A percentile compares a stretch with the other conserved stretches of the same genome.
These are phyloP conservation scores for Sciaenops ocellatus DNA, from an alignment of 2,797 vertebrate species.

Conservation along the genomic window DNA sequence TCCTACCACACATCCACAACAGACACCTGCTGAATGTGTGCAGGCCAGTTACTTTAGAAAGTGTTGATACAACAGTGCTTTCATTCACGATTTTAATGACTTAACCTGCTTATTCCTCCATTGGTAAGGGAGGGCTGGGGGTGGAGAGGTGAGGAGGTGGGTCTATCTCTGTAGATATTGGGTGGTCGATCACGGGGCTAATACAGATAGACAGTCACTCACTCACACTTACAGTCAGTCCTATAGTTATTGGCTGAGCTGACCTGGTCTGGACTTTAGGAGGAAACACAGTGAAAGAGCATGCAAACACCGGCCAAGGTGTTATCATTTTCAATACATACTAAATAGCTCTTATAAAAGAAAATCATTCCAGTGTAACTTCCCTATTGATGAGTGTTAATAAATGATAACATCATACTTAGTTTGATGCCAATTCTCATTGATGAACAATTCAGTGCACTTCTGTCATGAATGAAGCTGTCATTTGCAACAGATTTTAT, in stretches of 20 bases:
- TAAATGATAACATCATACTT: conserved; percentile 3
- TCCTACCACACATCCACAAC: conserved; percentile 30
- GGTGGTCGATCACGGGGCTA: conserved; percentile 26
- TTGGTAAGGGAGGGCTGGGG: not conserved
- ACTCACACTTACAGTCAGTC: conserved; percentile 38
- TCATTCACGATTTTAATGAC: conserved; percentile 8
- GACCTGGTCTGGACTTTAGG: conserved; percentile 15
- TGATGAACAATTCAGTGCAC: conserved; percentile 23
- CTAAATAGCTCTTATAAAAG: not conserved
- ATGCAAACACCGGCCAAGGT: conserved; percentile 24
- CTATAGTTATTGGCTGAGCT: conserved; percentile 27
- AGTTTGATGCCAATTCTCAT: conserved; percentile 30
- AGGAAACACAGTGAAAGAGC: conserved; percentile 19
- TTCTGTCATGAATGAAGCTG: conserved; percentile 32
- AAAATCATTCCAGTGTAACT: not conserved
- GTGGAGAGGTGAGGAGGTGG: not conserved
- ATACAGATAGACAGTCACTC: conserved; percentile 51
- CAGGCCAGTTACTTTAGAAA: conserved; percentile 3
- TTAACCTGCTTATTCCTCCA: conserved; percentile 27
- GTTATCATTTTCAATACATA: conserved; percentile 17
- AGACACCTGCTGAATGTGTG: conserved; percentile 51
- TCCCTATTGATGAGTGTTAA: conserved; percentile 14
- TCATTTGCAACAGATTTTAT: conserved; percentile 16
- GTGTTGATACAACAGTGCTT: conserved; percentile 4
- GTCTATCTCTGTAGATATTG: conserved; percentile 14